phyloP scores from a whole-genome alignment of 2,888 invertebrate genomes.

The Amphiduros pacificus region DNA sequence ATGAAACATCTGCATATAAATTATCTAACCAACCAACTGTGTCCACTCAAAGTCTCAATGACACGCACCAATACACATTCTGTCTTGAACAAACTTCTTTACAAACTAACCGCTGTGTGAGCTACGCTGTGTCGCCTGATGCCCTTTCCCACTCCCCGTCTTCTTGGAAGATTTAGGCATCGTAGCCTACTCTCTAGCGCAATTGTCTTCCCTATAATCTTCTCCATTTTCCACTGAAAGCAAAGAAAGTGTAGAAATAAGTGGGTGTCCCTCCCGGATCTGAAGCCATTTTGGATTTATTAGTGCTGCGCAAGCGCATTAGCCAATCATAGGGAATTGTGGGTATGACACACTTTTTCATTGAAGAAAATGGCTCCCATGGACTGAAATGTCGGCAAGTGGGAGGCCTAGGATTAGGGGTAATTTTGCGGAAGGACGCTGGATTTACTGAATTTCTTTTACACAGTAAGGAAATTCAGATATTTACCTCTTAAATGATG shows the following conservation, averaged over 20 bases:
- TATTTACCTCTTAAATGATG: conserved; percentile 1
- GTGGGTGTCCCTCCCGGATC: conserved; percentile 23
- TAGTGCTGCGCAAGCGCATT: conserved; percentile 25
- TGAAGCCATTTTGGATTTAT: conserved; percentile 27
- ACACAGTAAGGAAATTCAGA: not conserved
- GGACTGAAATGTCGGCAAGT: conserved; percentile 16
- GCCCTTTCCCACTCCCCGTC: conserved; percentile 12
- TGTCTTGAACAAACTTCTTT: not conserved
- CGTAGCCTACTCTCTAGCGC: not conserved
- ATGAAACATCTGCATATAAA: not conserved
- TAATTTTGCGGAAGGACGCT: not conserved
- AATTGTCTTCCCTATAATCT: conserved; percentile 4
- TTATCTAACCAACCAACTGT: not conserved
- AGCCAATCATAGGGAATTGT: conserved; percentile 37
- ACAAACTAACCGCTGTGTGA: conserved; percentile 10
- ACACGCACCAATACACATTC: too few relatives aligned
- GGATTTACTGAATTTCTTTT: not conserved
- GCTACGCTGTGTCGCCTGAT: conserved; percentile 1
- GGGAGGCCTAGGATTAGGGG: not conserved
- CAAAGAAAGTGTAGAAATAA: not conserved
- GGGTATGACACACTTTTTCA: conserved; percentile 55
- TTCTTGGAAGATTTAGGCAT: conserved; percentile 27
- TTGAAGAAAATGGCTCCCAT: conserved; percentile 53
- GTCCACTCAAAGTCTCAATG: too few relatives aligned
- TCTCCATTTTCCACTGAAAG: conserved; percentile 5